phyloP scores from a whole-genome alignment of 2,113 vertebrate genomes.

The Polyodon spathula region DNA sequence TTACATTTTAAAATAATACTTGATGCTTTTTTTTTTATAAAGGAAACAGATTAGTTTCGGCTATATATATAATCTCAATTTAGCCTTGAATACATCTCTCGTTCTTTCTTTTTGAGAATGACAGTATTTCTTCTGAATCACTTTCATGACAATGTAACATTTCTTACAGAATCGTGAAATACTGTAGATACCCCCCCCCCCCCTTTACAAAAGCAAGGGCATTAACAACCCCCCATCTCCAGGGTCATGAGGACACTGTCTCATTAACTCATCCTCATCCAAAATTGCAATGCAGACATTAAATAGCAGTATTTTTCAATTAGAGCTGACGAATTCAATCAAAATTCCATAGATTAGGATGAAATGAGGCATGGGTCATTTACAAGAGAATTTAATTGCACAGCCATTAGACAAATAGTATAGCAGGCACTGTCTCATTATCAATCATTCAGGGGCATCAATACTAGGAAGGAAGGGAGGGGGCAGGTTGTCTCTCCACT shows the following conservation, averaged over 20 bases:
- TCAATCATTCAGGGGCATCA: slow-evolving; percentile 93
- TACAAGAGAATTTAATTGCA: slow-evolving; percentile 98
- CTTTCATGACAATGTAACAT: no score
- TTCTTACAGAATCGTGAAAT: no score
- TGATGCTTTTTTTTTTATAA: no score
- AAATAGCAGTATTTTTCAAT: slow-evolving; percentile 99
- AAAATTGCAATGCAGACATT: slow-evolving; percentile 85
- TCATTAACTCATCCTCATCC: slow-evolving; percentile 74
- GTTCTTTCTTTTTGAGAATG: no score
- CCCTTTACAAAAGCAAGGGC: slow-evolving; percentile 29
- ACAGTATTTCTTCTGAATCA: no score
- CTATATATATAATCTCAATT: no score
- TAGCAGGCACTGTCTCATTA: slow-evolving; percentile 86
- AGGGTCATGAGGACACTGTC: slow-evolving; percentile 80
- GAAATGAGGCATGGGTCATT: slow-evolving; percentile 98
- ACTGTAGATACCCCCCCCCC: neutral
- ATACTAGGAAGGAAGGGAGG: slow-evolving; percentile 62
- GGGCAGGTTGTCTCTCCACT: slow-evolving; percentile 4
- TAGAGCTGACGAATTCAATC: slow-evolving; percentile 99
- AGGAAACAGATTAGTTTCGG: no score
- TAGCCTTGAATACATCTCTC: no score
- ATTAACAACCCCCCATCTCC: slow-evolving; percentile 18
- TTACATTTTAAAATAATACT: no score
- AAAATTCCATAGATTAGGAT: slow-evolving; percentile 99
- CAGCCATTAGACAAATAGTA: slow-evolving; percentile 99